Evolutionary conservation across 2,888 invertebrate species (phyloP).

Genomic region (Hydrotaea diabolus): DNA sequence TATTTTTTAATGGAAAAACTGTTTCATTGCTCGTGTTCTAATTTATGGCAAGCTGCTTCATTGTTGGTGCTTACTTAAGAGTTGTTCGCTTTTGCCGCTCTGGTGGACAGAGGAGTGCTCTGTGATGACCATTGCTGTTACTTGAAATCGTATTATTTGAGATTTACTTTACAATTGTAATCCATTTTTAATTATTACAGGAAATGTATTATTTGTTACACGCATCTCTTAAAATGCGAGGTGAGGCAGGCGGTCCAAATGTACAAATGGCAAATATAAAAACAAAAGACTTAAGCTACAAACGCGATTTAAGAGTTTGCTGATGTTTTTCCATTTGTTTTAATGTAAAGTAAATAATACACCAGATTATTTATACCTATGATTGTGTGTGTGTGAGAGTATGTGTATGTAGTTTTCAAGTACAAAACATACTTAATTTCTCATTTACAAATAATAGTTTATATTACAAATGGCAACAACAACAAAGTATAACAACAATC

Average conservation of each 20-base stretch:
- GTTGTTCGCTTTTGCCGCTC: slow-evolving; percentile 6
- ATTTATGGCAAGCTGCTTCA: neutral
- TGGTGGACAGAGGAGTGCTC: too few relatives aligned
- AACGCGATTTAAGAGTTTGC: slow-evolving; percentile 19
- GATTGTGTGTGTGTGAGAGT: neutral
- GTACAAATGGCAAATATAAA: neutral
- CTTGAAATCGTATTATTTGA: neutral
- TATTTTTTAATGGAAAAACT: slow-evolving; percentile 4
- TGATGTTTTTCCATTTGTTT: neutral
- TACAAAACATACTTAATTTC: slow-evolving; percentile 43
- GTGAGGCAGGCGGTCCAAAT: too few relatives aligned
- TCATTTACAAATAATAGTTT: slow-evolving; percentile 33
- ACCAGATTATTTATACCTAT: neutral
- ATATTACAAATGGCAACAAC: neutral
- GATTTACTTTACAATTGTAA: slow-evolving; percentile 53
- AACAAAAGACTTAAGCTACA: slow-evolving; percentile 62
- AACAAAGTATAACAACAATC: neutral
- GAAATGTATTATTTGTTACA: slow-evolving; percentile 64
- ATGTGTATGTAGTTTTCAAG: slow-evolving; percentile 37
- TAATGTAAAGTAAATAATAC: slow-evolving; percentile 32
- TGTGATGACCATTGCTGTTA: too few relatives aligned
- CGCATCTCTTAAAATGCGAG: slow-evolving; percentile 45
- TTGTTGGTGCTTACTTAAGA: neutral
- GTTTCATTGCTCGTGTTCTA: slow-evolving; percentile 30
- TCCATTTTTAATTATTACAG: slow-evolving; percentile 66